Evolutionary conservation across 1,140 invertebrate species (phyloP).

Genomic region (Chrysoperla carnea): DNA sequence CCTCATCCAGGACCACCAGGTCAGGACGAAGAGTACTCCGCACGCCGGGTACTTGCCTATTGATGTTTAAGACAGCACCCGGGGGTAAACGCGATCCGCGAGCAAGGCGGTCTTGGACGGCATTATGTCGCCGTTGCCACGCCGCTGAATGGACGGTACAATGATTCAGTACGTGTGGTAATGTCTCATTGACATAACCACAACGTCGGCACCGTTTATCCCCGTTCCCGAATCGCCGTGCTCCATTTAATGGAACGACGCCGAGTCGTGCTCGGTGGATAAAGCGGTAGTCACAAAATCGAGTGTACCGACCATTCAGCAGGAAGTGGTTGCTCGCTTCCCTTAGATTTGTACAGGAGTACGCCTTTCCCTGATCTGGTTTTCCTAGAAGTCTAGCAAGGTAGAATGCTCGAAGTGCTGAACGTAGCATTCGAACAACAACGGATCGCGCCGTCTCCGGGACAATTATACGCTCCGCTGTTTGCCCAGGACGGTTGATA

Average conservation of each 20-base stretch:
- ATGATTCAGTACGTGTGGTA: conserved; percentile 18
- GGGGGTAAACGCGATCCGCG: not conserved
- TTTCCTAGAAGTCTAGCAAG: no score
- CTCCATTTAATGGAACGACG: no score
- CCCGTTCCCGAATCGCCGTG: not conserved
- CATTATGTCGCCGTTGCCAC: not conserved
- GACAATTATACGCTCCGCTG: no score
- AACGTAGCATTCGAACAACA: no score
- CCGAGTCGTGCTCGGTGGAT: no score
- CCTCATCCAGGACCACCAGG: conserved; percentile 14
- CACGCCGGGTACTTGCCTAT: not conserved
- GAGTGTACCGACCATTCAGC: no score
- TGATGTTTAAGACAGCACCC: not conserved
- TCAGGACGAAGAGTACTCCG: conserved; percentile 13
- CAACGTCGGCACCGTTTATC: conserved; percentile 15
- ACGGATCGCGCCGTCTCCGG: no score
- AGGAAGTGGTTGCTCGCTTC: no score
- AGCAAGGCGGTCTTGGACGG: conserved; percentile 5
- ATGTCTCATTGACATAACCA: conserved; percentile 7
- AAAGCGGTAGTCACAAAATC: not conserved
- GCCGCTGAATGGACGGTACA: conserved; percentile 7
- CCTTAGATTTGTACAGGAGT: no score
- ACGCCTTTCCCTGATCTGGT: no score
- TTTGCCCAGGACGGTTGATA: no score
- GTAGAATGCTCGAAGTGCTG: no score